phyloP scores from a whole-genome alignment of 2,888 invertebrate genomes.

The Acleris sparsana region DNA sequence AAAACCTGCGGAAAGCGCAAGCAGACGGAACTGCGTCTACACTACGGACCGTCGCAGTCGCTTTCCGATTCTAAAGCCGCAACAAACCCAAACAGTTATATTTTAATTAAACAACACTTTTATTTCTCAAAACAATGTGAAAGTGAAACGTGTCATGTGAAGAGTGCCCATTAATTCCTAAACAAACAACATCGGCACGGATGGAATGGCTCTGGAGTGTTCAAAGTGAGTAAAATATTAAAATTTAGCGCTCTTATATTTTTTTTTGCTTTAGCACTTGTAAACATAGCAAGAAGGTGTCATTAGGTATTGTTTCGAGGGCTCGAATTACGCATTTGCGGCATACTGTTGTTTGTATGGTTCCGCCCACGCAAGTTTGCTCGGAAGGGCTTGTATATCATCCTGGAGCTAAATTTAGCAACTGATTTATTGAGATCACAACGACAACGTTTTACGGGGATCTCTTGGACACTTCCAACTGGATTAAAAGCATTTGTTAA shows the following conservation, averaged over 20 bases:
- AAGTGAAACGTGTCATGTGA: constrained; percentile 43
- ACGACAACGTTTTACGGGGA: constrained; percentile 22
- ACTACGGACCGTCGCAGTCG: neutral
- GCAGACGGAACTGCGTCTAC: constrained; percentile 6
- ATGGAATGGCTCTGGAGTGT: constrained; percentile 66
- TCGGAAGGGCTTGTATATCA: constrained; percentile 35
- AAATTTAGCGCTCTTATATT: constrained; percentile 32
- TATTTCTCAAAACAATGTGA: constrained; percentile 43
- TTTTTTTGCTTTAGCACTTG: constrained; percentile 22
- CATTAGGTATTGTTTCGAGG: neutral
- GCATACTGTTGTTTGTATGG: constrained; percentile 10
- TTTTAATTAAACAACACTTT: constrained; percentile 7
- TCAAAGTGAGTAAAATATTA: constrained; percentile 60
- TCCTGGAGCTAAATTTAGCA: constrained; percentile 44
- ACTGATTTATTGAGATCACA: constrained; percentile 19
- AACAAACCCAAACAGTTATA: constrained; percentile 1
- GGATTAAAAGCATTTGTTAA: no score
- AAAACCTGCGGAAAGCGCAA: constrained; percentile 15
- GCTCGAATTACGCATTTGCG: neutral
- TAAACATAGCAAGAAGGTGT: constrained; percentile 16
- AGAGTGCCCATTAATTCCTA: constrained; percentile 44
- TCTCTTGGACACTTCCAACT: neutral
- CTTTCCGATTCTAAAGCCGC: constrained; percentile 1
- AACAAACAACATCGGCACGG: constrained; percentile 53
- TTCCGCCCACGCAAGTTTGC: constrained; percentile 48